Evolutionary conservation across 1,140 invertebrate species (phyloP).

Genomic region (Sarcophaga peregrina): DNA sequence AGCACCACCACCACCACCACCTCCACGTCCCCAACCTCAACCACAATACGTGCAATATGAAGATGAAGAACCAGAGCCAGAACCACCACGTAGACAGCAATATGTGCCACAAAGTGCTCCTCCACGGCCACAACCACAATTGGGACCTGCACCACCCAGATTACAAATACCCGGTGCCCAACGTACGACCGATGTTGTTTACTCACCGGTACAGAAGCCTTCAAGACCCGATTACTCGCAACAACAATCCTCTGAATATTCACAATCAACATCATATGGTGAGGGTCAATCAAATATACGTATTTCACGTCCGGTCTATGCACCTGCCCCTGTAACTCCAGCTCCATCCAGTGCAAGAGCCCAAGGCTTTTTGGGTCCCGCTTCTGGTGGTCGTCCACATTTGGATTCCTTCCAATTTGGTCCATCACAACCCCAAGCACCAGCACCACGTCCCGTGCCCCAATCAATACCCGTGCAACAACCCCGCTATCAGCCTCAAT

Average conservation of each 20-base stretch:
- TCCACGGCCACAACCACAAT: constrained; percentile 47
- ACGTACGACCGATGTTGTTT: constrained; percentile 63
- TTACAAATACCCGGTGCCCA: constrained; percentile 64
- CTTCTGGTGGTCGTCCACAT: constrained; percentile 58
- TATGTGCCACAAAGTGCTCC: constrained; percentile 56
- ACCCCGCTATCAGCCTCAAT: constrained; percentile 60
- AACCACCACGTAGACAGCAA: constrained; percentile 60
- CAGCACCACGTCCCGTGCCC: constrained; percentile 55
- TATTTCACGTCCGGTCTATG: constrained; percentile 63
- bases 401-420: constrained; percentile 59
- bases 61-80: constrained; percentile 55
- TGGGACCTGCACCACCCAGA: constrained; percentile 60
- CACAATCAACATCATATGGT: constrained; percentile 49
- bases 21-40: constrained; percentile 62
- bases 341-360: constrained; percentile 59
- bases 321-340: constrained; percentile 58
- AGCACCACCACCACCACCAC: constrained; percentile 56
- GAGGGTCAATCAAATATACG: constrained; percentile 61
- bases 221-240: constrained; percentile 63
- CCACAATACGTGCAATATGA: constrained; percentile 64
- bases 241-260: constrained; percentile 48
- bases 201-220: constrained; percentile 59
- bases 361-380: constrained; percentile 59
- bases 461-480: constrained; percentile 48
- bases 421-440: constrained; percentile 50